Percentiles rank a stretch among this genome's conserved stretches.
These are phyloP conservation scores for Andrena flavipes DNA, from an alignment of 2,888 invertebrate species.

Conservation along the genomic window DNA sequence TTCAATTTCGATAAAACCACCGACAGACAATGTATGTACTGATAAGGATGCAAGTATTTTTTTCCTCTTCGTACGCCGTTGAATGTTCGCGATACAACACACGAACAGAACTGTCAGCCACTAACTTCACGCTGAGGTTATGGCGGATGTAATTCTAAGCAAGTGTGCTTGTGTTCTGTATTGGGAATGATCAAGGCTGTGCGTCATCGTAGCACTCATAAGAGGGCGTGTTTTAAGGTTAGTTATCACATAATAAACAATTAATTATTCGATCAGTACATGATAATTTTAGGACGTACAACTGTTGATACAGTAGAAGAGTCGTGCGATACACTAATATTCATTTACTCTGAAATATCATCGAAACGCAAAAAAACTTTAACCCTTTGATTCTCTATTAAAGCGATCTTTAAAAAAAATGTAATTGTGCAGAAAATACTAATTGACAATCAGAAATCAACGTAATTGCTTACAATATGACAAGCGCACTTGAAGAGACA, in stretches of 20 bases:
- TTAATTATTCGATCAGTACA: slow-evolving; percentile 54
- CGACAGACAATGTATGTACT: slow-evolving; percentile 11
- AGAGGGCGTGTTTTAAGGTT: slow-evolving; percentile 65
- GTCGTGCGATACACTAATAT: not conserved
- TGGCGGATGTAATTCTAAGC: slow-evolving; percentile 49
- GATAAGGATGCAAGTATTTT: slow-evolving; percentile 45
- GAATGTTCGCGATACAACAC: slow-evolving; percentile 36
- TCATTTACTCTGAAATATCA: not conserved
- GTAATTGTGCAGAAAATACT: too few species aligned
- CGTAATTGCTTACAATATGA: too few species aligned
- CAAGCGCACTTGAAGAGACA: too few species aligned
- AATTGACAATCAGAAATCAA: too few species aligned
- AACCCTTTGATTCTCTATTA: too few species aligned
- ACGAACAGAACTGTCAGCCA: slow-evolving; percentile 55
- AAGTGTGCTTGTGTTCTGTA: slow-evolving; percentile 49
- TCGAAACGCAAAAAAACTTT: not conserved
- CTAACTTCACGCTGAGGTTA: slow-evolving; percentile 64
- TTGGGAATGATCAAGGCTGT: slow-evolving; percentile 59
- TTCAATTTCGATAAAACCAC: slow-evolving; percentile 17
- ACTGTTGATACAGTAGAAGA: not conserved
- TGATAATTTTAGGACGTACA: slow-evolving; percentile 27
- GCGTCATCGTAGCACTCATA: slow-evolving; percentile 44
- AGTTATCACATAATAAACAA: slow-evolving; percentile 44
- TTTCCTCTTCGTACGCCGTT: slow-evolving; percentile 6
- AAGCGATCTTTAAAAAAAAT: too few species aligned